These are phyloP conservation scores for Hydrotaea cyrtoneurina DNA, from an alignment of 2,888 invertebrate genomes.

Conservation along the genomic window DNA sequence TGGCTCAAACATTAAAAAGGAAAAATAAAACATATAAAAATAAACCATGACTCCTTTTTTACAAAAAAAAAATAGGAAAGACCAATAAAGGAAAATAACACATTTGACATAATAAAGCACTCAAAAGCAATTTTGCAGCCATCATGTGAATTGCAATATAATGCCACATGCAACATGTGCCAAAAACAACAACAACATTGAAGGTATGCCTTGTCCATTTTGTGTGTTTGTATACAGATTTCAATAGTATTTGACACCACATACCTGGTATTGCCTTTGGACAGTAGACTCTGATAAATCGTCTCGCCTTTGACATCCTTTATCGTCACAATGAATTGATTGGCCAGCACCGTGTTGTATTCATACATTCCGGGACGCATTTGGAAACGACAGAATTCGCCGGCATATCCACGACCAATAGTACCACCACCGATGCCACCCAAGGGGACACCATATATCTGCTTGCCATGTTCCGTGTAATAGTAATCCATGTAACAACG, in stretches of 20 bases:
- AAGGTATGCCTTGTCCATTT: no score
- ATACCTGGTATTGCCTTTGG: conserved; percentile 87
- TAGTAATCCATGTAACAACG: conserved; percentile 91
- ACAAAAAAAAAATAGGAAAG: conserved; percentile 24
- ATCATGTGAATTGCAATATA: neutral
- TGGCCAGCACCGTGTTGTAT: conserved; percentile 89
- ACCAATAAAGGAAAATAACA: neutral
- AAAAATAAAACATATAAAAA: conserved; percentile 55
- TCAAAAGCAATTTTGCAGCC: neutral
- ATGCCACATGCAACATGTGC: conserved; percentile 32
- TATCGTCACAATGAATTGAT: conserved; percentile 95
- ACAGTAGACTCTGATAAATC: conserved; percentile 90
- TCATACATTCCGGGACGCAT: conserved; percentile 94
- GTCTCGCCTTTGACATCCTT: conserved; percentile 85
- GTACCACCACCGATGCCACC: conserved; percentile 88
- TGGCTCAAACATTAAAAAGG: neutral
- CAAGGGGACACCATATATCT: conserved; percentile 94
- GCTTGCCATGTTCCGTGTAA: conserved; percentile 86
- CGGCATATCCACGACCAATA: conserved; percentile 94
- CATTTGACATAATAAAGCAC: conserved; percentile 40
- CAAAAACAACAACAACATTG: neutral
- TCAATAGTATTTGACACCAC: conserved; percentile 73
- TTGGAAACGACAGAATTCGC: conserved; percentile 96
- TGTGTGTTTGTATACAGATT: no score
- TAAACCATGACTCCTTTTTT: neutral